These are phyloP conservation scores for Dryococelus australis DNA, from an alignment of 2,888 invertebrate genomes.

Conservation along the genomic window DNA sequence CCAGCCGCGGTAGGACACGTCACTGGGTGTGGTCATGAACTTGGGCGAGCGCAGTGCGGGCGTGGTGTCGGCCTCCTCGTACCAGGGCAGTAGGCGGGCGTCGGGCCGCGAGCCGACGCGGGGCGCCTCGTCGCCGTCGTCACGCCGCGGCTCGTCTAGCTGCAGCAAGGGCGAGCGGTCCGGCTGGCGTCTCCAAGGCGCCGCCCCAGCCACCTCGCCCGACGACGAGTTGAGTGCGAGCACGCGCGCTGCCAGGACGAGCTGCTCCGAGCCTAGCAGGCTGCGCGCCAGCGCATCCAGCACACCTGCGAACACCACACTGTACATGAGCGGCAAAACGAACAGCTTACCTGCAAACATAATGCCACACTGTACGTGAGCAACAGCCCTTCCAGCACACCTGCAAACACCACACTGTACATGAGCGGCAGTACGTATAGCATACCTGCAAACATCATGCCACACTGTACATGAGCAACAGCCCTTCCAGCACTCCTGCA, in stretches of 20 bases:
- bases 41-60: slow-evolving; percentile 64
- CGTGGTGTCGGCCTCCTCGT: slow-evolving; percentile 66
- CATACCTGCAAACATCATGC: no score
- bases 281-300: slow-evolving; percentile 77
- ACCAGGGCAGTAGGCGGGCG: slow-evolving; percentile 57
- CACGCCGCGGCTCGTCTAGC: slow-evolving; percentile 53
- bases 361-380: no score
- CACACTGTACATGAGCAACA: no score
- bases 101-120: slow-evolving; percentile 58
- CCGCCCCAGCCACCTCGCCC: slow-evolving; percentile 65
- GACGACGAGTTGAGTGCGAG: slow-evolving; percentile 69
- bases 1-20: slow-evolving; percentile 74
- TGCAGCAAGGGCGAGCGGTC: slow-evolving; percentile 33
- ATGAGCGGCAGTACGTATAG: no score
- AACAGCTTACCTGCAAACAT: no score
- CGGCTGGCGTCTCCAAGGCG: slow-evolving; percentile 63
- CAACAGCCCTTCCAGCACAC: no score
- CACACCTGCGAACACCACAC: slow-evolving; percentile 30
- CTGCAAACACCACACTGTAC: no score
- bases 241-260: slow-evolving; percentile 67
- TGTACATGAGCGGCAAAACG: no score
- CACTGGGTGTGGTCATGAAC: slow-evolving; percentile 71
- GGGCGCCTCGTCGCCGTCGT: slow-evolving; percentile 60
- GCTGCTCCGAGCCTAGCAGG: slow-evolving; percentile 68
- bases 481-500: no score